Evolutionary conservation across 2,113 vertebrate genomes (phyloP), one percentile per base, ranked within the genome.

Genomic region (Brachyistius frenatus): DNA sequence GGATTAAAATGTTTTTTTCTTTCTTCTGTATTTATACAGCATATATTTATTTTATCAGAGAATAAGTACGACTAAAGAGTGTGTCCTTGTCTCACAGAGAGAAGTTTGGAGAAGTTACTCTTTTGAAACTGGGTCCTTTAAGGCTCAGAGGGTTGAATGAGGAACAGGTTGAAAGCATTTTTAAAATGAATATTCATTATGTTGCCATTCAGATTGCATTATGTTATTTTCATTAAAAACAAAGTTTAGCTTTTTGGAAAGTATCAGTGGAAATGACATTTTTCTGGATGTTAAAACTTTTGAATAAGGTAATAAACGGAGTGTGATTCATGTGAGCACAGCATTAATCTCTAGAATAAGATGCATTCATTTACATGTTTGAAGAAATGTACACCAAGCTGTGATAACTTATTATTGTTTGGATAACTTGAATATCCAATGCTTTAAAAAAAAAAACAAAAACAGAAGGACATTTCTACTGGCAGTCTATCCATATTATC

Each of bases 141-240:
- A 73, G n/a, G 30, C 23, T 5, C 30, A 37, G 16, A 60, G 16
- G 7, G 15, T 5, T 50, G 37, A 39, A n/a, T 46, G 41, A 44
- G 31, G 1, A 57, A 35, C 58, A 5, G 31, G 9, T 41, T 41
- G 39, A 41, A 41, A 41, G 39, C 8, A 1, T 44, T 35, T 52
- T 46, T 58, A 10, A 16, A 9, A 52, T 36, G 10, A 70, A 81
- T 54, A 71, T 81, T 76, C 54, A 76, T 65, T 52, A 13, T 23
- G 7, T 4, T 41, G 49, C 35, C 56, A 41, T 63, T 74, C 39
- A 32, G 50, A 50, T 13, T 39, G 2, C 2, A 14, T 76, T n/a
- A 32, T 64, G 31, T 13, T 55, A 8, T 49, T 61, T 55, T 66
- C 39, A 61, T 57, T 44, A 66, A 52, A 35, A 41, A 37, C 39